Evolutionary conservation across 2,113 vertebrate genomes (phyloP).

Genomic region (Xiphophorus hellerii): DNA sequence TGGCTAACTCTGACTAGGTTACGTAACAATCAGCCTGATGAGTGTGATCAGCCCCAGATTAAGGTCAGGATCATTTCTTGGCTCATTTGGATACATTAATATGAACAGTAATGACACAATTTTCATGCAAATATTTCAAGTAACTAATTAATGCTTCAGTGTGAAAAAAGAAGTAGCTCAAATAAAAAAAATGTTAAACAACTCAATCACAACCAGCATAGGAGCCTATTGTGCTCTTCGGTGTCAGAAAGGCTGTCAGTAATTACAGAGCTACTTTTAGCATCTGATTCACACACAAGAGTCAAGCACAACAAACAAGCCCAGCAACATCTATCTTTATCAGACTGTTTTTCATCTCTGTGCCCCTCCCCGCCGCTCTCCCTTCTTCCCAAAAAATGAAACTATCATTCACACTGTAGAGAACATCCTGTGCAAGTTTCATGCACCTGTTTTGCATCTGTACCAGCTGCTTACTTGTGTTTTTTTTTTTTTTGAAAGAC

Average conservation of each 20-base stretch:
- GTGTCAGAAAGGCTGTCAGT: slow-evolving; percentile 19
- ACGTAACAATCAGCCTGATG: slow-evolving; percentile 41
- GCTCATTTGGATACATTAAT: slow-evolving; percentile 26
- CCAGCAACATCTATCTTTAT: slow-evolving; percentile 28
- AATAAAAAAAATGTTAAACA: slow-evolving; percentile 44
- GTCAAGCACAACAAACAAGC: slow-evolving; percentile 47
- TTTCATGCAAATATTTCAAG: slow-evolving; percentile 48
- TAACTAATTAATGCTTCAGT: slow-evolving; percentile 19
- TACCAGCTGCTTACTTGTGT: slow-evolving; percentile 43
- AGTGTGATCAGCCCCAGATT: slow-evolving; percentile 37
- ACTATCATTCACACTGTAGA: slow-evolving; percentile 18
- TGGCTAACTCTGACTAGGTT: slow-evolving; percentile 31
- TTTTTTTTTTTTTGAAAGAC: slow-evolving; percentile 42
- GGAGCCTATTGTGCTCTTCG: slow-evolving; percentile 26
- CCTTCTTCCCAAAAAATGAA: background rate
- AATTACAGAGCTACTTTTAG: slow-evolving; percentile 33
- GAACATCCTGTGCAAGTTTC: slow-evolving; percentile 58
- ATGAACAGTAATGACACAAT: slow-evolving; percentile 43
- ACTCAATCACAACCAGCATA: slow-evolving; percentile 39
- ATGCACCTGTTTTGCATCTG: slow-evolving; percentile 60
- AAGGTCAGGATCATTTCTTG: slow-evolving; percentile 32
- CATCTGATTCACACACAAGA: slow-evolving; percentile 43
- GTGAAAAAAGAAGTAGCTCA: slow-evolving; percentile 15
- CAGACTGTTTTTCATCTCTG: slow-evolving; percentile 2
- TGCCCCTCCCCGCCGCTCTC: background rate